Conservation (phyloP, 2,797 vertebrate genomes). For the Crocodylus rhombifer region DNA sequence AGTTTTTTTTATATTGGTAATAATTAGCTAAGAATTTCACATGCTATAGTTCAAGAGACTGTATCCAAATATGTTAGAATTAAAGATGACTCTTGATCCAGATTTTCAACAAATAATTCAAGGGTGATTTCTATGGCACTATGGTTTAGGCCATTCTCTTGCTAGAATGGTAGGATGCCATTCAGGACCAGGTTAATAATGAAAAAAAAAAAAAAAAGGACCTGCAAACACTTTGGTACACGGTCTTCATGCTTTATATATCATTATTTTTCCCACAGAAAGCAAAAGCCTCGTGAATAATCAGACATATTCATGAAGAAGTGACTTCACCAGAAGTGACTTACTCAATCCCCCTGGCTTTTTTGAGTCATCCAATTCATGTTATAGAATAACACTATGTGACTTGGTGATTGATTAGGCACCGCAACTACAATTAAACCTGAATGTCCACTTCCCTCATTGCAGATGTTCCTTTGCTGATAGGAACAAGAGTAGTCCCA, state of each 20-base stretch:
- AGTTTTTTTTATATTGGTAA: not conserved
- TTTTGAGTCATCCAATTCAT: rapidly evolving
- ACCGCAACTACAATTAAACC: not conserved
- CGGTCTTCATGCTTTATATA: not conserved
- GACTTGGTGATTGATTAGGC: not conserved
- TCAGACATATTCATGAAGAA: rapidly evolving
- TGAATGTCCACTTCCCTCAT: not conserved
- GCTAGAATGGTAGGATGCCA: not conserved
- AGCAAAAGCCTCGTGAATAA: not conserved
- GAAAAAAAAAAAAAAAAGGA: not conserved
- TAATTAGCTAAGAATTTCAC: not conserved
- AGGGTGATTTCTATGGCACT: not conserved
- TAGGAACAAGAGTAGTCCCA: not conserved
- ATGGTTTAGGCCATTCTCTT: not conserved
- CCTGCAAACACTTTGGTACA: not conserved
- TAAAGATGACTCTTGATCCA: not conserved
- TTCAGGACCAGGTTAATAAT: not conserved
- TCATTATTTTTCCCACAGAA: not conserved
- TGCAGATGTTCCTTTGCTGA: not conserved
- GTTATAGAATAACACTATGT: not conserved
- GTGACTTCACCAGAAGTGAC: not conserved
- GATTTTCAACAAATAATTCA: not conserved
- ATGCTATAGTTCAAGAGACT: not conserved
- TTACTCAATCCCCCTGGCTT: not conserved
- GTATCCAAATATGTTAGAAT: not conserved